Conservation (phyloP, 2,888 invertebrate genomes). For the Polyommatus icarus region DNA sequence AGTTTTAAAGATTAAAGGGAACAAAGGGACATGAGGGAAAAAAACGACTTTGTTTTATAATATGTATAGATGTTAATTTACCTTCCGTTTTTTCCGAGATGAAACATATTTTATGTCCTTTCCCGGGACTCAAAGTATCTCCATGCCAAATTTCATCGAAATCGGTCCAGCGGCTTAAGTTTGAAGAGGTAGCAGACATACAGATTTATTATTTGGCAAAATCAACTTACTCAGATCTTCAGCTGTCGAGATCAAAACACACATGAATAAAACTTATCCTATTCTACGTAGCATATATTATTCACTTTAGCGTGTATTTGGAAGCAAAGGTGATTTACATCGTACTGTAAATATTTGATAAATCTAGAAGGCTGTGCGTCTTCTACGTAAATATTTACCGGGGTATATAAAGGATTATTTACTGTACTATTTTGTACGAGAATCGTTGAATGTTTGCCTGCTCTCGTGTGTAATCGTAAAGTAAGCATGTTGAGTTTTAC, state of each 20-base stretch:
- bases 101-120: too few relatives aligned
- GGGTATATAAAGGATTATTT: slow-evolving; percentile 21
- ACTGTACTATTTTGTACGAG: slow-evolving; percentile 11
- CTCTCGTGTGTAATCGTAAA: slow-evolving; percentile 9
- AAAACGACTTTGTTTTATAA: too few relatives aligned
- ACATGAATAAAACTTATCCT: neutral
- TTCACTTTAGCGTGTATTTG: neutral
- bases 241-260: neutral
- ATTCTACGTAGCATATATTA: neutral
- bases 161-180: too few relatives aligned
- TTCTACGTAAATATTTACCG: slow-evolving; percentile 20
- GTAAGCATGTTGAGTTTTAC: neutral
- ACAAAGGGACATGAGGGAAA: too few relatives aligned
- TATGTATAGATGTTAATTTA: too few relatives aligned
- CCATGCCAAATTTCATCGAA: too few relatives aligned
- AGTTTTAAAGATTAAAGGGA: too few relatives aligned
- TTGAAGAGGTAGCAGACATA: too few relatives aligned
- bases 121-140: too few relatives aligned
- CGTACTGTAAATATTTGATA: slow-evolving; percentile 7
- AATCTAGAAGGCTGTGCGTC: slow-evolving; percentile 16
- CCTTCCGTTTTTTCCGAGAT: too few relatives aligned
- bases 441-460: slow-evolving; percentile 10
- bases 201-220: too few relatives aligned
- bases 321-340: slow-evolving; percentile 3
- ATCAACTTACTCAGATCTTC: neutral